phyloP scores from a whole-genome alignment of 2,113 vertebrate species.

The Meriones unguiculatus region DNA sequence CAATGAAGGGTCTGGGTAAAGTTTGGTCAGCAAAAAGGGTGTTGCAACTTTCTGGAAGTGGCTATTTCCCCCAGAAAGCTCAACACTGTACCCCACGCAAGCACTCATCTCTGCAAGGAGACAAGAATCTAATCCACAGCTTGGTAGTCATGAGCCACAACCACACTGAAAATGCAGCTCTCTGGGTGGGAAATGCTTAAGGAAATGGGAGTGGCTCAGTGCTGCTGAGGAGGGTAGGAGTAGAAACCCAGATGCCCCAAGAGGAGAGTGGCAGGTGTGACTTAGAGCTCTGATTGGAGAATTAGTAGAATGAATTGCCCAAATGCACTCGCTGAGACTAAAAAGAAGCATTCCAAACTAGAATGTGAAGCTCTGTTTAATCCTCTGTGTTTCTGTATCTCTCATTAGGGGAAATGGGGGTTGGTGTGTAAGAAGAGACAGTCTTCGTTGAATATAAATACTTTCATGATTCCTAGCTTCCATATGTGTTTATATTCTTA shows the following conservation, averaged over 20 bases:
- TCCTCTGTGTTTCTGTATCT: slow-evolving; percentile 21
- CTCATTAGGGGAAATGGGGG: neutral
- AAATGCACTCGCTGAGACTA: neutral
- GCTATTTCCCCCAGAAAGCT: neutral
- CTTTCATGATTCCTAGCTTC: neutral
- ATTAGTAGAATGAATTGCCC: slow-evolving; percentile 6
- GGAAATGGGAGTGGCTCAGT: neutral
- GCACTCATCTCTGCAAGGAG: neutral
- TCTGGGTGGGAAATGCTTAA: neutral
- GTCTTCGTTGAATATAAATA: slow-evolving; percentile 29
- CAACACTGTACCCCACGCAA: no score
- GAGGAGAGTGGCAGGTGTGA: neutral
- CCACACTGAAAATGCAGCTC: neutral
- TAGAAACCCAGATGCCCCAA: neutral
- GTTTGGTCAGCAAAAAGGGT: neutral
- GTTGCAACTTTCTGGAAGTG: neutral
- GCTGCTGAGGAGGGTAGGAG: neutral
- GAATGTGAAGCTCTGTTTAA: slow-evolving; percentile 44
- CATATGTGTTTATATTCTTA: neutral
- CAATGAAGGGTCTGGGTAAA: rapidly evolving
- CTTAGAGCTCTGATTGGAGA: neutral
- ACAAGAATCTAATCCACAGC: neutral
- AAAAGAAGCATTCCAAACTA: slow-evolving; percentile 31
- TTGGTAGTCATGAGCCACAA: neutral
- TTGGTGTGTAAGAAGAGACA: neutral